Base-by-base conservation (phyloP, 2,888 invertebrate genomes). In the Xestia xanthographa region DNA sequence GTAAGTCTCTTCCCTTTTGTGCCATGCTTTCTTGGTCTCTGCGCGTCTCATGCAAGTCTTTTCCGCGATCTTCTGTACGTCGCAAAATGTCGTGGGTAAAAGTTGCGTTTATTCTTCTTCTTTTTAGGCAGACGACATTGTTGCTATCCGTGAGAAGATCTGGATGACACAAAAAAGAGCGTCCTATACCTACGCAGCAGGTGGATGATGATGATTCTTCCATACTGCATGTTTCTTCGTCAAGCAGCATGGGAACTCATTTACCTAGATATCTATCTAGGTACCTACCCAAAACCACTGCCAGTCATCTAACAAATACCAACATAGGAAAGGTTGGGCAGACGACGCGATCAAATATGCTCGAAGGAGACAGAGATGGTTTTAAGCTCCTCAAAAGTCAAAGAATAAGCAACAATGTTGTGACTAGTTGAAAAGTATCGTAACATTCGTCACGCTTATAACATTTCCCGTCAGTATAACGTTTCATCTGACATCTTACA, bases 401-500 rank as follows among this genome's bases (percentile, higher is more conserved):
- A 38, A 38, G 5, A 72, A 26, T 17, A 58, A 45, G 2, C 17
- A 22, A 17, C 17, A 17, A 43, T 17, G 29, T 58, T 71, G 2
- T 43, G 11, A 72, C 72, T n/a, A 12, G n/a, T 50, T 50, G 1
- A 48, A 43, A 69, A n/a, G 29, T 65, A 43, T 56, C 66, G 22
- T n/a, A 38, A 80, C 76, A 48, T 48, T 74, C 14, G 26, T 66
- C 45, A 75, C 38, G 17, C 5, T 17, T 43, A 34, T 56, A 41
- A 29, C 38, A 68, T 66, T 71, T 69, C 45, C 56, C 34, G 26
- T 50, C 34, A 60, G 60, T 62, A 29, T 73, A 22, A 56, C 5
- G 53, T 81, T 81, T 60, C 66, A 66, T n/a, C 65, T 53, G 68
- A 62, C 69, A 73, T 29, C n/a, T 80, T 34, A 80, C 26, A 66